phyloP scores from a whole-genome alignment of 2,888 invertebrate genomes.

The Oscheius onirici region DNA sequence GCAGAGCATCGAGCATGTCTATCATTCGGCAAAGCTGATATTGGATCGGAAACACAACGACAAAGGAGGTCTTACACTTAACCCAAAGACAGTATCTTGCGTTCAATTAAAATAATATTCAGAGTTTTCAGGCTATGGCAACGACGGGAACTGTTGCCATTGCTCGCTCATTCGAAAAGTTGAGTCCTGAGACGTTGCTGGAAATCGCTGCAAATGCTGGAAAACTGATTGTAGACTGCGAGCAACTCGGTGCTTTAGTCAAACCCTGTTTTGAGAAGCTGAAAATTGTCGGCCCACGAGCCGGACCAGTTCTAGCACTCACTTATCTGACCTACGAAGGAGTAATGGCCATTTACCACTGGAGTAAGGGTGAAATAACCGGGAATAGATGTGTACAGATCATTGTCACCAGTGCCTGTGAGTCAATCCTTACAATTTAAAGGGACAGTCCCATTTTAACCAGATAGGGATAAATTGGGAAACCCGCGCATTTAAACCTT shows the following conservation, averaged over 20 bases:
- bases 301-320: not conserved
- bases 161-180: not conserved
- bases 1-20: constrained; percentile 2
- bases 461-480: too few species aligned
- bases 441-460: too few species aligned
- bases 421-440: not conserved
- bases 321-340: not conserved
- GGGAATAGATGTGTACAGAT: not conserved
- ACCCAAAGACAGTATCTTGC: not conserved
- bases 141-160: not conserved
- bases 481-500: too few species aligned
- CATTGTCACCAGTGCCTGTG: not conserved
- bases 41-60: not conserved
- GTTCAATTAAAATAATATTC: not conserved
- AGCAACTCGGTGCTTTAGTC: not conserved
- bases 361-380: not conserved
- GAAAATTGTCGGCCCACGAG: not conserved
- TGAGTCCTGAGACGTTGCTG: not conserved
- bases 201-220: not conserved
- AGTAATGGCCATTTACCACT: not conserved
- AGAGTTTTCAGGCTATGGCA: not conserved
- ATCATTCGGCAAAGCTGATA: not conserved
- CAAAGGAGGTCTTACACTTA: not conserved
- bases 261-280: constrained; percentile 2
- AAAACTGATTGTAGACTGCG: not conserved